Evolutionary conservation across 2,888 invertebrate genomes (phyloP).

Genomic region (Caenorhabditis auriculariae): DNA sequence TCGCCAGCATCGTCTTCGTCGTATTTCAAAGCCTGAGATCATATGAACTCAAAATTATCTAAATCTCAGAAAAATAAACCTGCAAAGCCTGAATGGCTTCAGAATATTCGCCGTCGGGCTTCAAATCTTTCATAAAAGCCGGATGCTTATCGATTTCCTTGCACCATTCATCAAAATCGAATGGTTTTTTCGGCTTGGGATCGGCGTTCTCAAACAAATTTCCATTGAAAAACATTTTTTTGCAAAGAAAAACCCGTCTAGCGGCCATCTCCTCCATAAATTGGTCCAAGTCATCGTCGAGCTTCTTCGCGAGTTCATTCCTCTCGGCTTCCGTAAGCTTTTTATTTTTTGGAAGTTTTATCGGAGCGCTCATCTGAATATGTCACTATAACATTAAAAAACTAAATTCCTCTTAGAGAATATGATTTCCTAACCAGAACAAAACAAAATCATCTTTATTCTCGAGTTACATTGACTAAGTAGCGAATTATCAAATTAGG

Average conservation of each 20-base stretch:
- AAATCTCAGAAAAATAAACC: slow-evolving; percentile 58
- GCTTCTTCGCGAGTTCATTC: slow-evolving; percentile 43
- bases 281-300: slow-evolving; percentile 56
- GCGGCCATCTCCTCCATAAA: slow-evolving; percentile 60
- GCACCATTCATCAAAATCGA: slow-evolving; percentile 61
- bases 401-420: no score
- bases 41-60: not conserved
- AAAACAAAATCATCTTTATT: no score
- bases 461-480: no score
- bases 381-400: no score
- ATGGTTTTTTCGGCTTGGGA: slow-evolving; percentile 35
- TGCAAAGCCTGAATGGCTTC: slow-evolving; percentile 70
- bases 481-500: no score
- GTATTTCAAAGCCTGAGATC: slow-evolving; percentile 85
- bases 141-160: slow-evolving; percentile 60
- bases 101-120: slow-evolving; percentile 47
- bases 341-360: slow-evolving; percentile 24
- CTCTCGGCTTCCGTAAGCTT: slow-evolving; percentile 48
- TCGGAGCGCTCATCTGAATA: no score
- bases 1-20: slow-evolving; percentile 69
- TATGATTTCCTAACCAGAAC: no score
- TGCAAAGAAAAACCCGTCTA: slow-evolving; percentile 26
- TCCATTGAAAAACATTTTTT: not conserved
- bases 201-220: not conserved
- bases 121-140: slow-evolving; percentile 55